A percentile compares a stretch with the other conserved stretches of the same genome.
Evolutionary conservation across 1,140 invertebrate genomes (phyloP).

Genomic region (Bombus picipes): DNA sequence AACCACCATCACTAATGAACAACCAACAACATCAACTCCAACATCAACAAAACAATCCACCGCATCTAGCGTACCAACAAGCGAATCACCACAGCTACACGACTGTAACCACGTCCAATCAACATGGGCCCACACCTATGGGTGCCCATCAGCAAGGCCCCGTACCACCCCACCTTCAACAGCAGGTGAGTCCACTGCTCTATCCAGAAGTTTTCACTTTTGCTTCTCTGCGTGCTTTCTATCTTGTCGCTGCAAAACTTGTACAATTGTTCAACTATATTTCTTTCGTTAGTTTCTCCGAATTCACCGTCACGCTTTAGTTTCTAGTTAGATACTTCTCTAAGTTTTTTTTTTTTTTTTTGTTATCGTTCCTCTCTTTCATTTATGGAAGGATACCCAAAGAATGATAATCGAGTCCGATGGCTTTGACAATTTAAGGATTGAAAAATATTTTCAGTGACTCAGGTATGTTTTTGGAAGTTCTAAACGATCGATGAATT

Average conservation of each 20-base stretch:
- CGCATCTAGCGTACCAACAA: slow-evolving; percentile 84
- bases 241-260: background rate
- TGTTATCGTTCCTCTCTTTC: background rate
- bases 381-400: background rate
- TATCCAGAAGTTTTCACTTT: slow-evolving; percentile 51
- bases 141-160: slow-evolving; percentile 80
- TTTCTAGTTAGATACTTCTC: background rate
- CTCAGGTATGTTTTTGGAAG: slow-evolving; percentile 20
- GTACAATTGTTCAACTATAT: slow-evolving; percentile 6
- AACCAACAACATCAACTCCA: slow-evolving; percentile 81
- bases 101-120: slow-evolving; percentile 82
- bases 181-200: slow-evolving; percentile 82
- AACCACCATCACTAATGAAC: slow-evolving; percentile 79
- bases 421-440: slow-evolving; percentile 1
- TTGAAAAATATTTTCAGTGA: slow-evolving; percentile 7
- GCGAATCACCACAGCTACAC: slow-evolving; percentile 83
- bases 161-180: slow-evolving; percentile 81
- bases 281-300: background rate
- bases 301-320: background rate
- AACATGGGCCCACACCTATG: slow-evolving; percentile 80
- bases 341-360: background rate
- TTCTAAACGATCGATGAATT: background rate
- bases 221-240: slow-evolving; percentile 34
- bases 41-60: slow-evolving; percentile 83
- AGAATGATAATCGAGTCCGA: slow-evolving; percentile 10